Evolutionary conservation across 2,797 vertebrate genomes (phyloP).

Genomic region (Danio albolineatus): DNA sequence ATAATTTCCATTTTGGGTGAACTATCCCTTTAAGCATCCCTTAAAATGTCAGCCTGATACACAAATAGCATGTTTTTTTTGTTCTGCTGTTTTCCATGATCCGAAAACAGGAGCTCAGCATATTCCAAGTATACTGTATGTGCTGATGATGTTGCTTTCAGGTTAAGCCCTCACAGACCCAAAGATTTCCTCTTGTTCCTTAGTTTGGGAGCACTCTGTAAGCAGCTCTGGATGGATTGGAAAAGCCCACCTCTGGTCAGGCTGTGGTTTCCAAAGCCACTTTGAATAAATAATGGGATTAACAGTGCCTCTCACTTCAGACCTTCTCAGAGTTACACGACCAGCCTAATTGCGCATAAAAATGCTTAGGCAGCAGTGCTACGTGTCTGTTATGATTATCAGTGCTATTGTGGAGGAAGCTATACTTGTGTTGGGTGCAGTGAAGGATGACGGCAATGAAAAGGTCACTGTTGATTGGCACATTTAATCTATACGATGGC

Average conservation of each 20-base stretch:
- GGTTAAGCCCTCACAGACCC: not conserved
- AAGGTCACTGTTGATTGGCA: slow-evolving; percentile 29
- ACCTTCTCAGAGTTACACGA: slow-evolving; percentile 2
- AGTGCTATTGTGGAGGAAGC: slow-evolving; percentile 12
- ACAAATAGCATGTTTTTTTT: not conserved
- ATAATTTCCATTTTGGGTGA: too few relatives aligned
- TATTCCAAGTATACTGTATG: not conserved
- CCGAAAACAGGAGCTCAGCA: not conserved
- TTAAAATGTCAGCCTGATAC: not conserved
- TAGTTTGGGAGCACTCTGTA: not conserved
- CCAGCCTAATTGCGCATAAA: slow-evolving; percentile 32
- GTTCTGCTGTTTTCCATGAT: not conserved
- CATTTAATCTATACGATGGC: slow-evolving; percentile 12
- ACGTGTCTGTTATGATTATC: not conserved
- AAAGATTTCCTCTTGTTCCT: not conserved
- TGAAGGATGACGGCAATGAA: not conserved
- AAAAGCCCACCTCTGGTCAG: slow-evolving; percentile 31
- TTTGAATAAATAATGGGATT: slow-evolving; percentile 45
- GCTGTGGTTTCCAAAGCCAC: slow-evolving; percentile 16
- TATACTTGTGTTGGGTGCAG: slow-evolving; percentile 12
- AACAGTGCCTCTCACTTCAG: slow-evolving; percentile 23
- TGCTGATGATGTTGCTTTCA: not conserved
- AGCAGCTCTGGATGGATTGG: not conserved
- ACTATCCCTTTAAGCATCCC: too few relatives aligned
- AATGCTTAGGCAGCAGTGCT: slow-evolving; percentile 21